Conservation (phyloP, 1,140 invertebrate species). For the Cyclargus thomasi region DNA sequence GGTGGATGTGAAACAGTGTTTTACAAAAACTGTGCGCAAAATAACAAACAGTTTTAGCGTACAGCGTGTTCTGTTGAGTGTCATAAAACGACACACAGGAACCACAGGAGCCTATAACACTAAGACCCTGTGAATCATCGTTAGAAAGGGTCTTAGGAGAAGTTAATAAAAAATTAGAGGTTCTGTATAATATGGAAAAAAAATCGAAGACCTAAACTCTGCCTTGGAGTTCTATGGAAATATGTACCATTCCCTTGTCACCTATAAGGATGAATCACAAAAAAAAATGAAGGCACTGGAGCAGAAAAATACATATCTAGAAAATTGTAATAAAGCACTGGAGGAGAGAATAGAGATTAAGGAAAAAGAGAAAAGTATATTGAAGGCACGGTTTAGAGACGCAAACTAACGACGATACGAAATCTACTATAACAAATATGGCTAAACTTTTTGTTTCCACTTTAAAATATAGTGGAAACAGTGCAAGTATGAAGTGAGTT, state of each 20-base stretch:
- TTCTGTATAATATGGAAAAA: slow-evolving; percentile 24
- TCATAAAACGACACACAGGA: background rate
- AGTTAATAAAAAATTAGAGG: slow-evolving; percentile 21
- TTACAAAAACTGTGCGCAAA: no score
- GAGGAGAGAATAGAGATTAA: no score
- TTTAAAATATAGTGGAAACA: no score
- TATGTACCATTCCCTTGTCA: slow-evolving; percentile 17
- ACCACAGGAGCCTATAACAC: background rate
- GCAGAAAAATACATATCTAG: slow-evolving; percentile 20
- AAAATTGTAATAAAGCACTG: background rate
- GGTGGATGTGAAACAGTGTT: no score
- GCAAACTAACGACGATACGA: no score
- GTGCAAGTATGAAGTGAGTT: no score
- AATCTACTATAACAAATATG: no score
- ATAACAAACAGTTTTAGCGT: background rate
- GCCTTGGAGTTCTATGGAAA: slow-evolving; percentile 25
- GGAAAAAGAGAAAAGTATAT: no score
- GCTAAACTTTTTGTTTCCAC: no score
- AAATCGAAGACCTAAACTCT: slow-evolving; percentile 19
- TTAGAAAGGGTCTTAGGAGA: background rate
- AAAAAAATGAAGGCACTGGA: slow-evolving; percentile 24
- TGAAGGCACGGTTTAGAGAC: no score
- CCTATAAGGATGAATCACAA: slow-evolving; percentile 21
- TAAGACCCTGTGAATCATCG: background rate
- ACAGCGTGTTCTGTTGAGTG: background rate